Percentiles rank a stretch among this genome's conserved stretches.
Evolutionary conservation across 2,113 vertebrate genomes (phyloP).

Genomic region (Hemibagrus wyckioides): DNA sequence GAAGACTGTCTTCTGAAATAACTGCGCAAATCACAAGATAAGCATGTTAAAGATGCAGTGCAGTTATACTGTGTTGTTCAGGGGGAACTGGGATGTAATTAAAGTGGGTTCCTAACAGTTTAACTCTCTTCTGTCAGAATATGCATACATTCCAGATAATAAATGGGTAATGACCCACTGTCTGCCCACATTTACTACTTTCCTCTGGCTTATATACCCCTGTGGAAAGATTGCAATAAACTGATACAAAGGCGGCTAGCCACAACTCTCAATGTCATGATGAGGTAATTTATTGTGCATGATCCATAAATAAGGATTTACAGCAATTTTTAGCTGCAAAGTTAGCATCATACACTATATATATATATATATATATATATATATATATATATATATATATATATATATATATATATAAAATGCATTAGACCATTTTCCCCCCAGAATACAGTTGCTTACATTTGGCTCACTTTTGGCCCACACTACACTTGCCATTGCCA

Average conservation of each 20-base stretch:
- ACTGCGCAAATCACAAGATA: background rate
- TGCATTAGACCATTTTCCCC: background rate
- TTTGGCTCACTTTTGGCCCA: background rate
- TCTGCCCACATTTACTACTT: background rate
- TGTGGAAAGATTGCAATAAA: background rate
- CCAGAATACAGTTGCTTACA: background rate
- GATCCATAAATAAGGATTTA: background rate
- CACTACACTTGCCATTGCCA: background rate
- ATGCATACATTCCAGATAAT: slow-evolving; percentile 15
- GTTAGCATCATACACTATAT: background rate
- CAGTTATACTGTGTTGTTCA: slow-evolving; percentile 7
- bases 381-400: background rate
- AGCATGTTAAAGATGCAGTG: background rate
- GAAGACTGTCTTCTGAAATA: slow-evolving; percentile 24
- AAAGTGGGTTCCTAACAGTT: background rate
- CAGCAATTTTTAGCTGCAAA: background rate
- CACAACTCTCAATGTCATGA: background rate
- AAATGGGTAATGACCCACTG: background rate
- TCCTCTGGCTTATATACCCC: background rate
- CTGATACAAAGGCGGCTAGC: background rate
- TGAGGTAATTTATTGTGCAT: background rate
- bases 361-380: background rate
- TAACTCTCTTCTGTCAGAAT: background rate
- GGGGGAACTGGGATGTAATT: slow-evolving; percentile 12
- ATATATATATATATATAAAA: background rate